These are phyloP conservation scores for Coelinius sp. DNA, from an alignment of 2,888 invertebrate genomes.

Conservation along the genomic window DNA sequence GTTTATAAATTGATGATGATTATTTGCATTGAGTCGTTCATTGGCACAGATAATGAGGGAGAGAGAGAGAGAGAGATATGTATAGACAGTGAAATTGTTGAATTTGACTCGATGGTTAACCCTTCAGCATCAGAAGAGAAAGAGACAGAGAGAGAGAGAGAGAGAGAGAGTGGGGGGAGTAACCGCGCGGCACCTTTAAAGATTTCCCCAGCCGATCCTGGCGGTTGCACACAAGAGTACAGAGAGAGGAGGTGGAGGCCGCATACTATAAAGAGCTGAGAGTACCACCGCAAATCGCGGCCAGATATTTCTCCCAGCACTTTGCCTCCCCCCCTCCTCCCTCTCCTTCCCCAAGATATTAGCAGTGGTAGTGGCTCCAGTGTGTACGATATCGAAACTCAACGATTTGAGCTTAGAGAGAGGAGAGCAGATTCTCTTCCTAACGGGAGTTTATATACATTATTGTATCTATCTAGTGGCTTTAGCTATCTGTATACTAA, in stretches of 20 bases:
- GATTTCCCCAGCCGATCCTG: background rate
- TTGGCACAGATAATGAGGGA: too few relatives aligned
- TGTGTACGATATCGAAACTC: too few relatives aligned
- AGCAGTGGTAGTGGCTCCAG: background rate
- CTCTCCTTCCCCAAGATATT: background rate
- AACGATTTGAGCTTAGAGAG: background rate
- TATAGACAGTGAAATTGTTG: too few relatives aligned
- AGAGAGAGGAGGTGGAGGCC: background rate
- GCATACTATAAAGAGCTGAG: conserved; percentile 2
- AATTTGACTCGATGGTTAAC: conserved; percentile 3
- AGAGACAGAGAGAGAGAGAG: background rate
- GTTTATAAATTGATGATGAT: too few relatives aligned
- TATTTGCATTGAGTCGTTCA: too few relatives aligned
- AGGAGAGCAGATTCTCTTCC: background rate
- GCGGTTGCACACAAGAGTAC: background rate
- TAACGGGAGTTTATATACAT: conserved; percentile 12
- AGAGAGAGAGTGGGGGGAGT: background rate
- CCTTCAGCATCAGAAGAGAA: background rate
- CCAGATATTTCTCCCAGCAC: background rate
- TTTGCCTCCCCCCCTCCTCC: background rate
- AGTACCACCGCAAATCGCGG: conserved; percentile 1
- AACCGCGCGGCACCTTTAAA: conserved; percentile 13
- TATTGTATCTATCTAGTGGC: background rate
- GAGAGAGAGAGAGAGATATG: too few relatives aligned
- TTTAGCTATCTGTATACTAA: conserved; percentile 32